Evolutionary conservation across 2,888 invertebrate species (phyloP).

Genomic region (Zygogramma bicolorata): DNA sequence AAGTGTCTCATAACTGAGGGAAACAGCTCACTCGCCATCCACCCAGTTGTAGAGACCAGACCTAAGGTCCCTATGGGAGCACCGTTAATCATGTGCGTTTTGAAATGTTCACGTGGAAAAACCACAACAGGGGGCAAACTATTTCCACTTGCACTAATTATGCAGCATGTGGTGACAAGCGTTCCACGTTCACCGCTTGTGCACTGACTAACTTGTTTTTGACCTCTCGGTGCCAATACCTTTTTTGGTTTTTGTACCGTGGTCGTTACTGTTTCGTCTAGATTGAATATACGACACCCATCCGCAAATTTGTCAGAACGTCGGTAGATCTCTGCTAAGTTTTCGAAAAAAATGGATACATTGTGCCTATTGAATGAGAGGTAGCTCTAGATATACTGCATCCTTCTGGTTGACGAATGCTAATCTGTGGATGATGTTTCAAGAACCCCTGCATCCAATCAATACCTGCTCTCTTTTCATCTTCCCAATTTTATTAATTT

Average conservation of each 20-base stretch:
- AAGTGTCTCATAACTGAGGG: conserved; percentile 36
- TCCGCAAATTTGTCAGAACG: no score
- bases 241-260: conserved; percentile 41
- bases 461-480: no score
- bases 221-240: conserved; percentile 26
- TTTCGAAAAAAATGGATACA: no score
- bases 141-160: conserved; percentile 15
- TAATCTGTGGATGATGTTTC: no score
- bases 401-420: no score
- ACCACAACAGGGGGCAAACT: conserved; percentile 22
- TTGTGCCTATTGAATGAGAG: no score
- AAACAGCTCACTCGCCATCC: conserved; percentile 28
- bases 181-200: conserved; percentile 23
- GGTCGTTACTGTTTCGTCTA: conserved; percentile 40
- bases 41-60: conserved; percentile 17
- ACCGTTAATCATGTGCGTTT: conserved; percentile 16
- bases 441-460: no score
- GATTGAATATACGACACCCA: no score
- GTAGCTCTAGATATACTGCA: no score
- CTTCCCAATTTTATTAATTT: no score
- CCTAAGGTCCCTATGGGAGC: conserved; percentile 17
- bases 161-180: conserved; percentile 26
- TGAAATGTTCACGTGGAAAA: conserved; percentile 19
- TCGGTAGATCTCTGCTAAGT: no score
- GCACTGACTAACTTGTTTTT: conserved; percentile 30